Base-by-base conservation (phyloP, 1,140 invertebrate species). In the Plutomurus gul region DNA sequence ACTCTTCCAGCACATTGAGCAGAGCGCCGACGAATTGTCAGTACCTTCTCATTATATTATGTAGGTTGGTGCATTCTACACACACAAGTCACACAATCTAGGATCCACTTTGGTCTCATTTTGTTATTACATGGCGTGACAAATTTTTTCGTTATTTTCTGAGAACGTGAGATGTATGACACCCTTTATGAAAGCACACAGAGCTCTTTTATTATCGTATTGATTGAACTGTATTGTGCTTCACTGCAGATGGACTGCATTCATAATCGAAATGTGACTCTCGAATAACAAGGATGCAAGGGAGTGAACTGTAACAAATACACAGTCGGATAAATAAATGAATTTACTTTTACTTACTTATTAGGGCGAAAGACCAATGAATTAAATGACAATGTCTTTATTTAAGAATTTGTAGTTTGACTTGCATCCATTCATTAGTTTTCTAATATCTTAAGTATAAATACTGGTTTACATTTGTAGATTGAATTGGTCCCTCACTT, bases 41-140 rank as follows among this genome's bases (percentile, higher is more conserved):
- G n/a, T n/a, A n/a, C n/a, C n/a, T n/a, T n/a, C n/a, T n/a, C n/a
- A n/a, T n/a, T 60, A n/a, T 33, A 33, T 65, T 33, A 7, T 6
- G n/a, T 13, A 2, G 49, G 8, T 51, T 20, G 20, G 49, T 51
- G 49, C 20, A 25, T 10, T 43, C 11, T 43, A 43, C 39, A 1
- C 2, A 43, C 10, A 13, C 10, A 13, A 2, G n/a, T 43, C 1
- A 13, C 11, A 47, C 18, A 10, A 18, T 60, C n/a, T 65, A 33
- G 4, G 56, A 13, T 27, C 18, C 27, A 20, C 30, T 65, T 65
- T 65, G 39, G 11, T 43, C 27, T 27, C 16, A 33, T 65, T 65
- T 65, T 65, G 56, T 65, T 65, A 65, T 65, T 65, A 65, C 56
- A 33, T 65, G 56, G 56, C 56, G 56, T 65, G 56, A 65, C 56